Evolutionary conservation across 2,888 invertebrate genomes (phyloP), one percentile per base, ranked within the genome.

Genomic region (Hydraecia micacea): DNA sequence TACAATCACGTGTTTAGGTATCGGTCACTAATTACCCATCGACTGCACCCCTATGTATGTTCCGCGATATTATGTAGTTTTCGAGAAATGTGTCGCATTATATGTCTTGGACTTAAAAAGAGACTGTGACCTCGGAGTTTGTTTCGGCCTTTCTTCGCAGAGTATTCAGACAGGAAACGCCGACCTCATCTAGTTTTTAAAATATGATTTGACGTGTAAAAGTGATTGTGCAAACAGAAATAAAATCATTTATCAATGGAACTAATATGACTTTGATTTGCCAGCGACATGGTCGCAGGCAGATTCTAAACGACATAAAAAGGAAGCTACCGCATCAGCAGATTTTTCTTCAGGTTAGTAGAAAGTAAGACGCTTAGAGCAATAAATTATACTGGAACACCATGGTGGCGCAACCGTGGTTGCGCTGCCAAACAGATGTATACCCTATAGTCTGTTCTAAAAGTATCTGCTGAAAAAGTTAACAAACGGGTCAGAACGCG

Each of bases 281-380:
- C 25, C 81, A 95, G 95, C 95, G 91, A 93, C 94, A 84, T 95
- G 95, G 93, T 95, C 96, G 89, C 95, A 93, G 39, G 95, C 93
- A 2, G 94, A 92, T 49, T 90, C 91, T 88, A 93, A 91, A 58
- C 89, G 94, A 15, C 87, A 91, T 87, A 96, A 95, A 91, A 95
- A 92, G 89, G 95, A 95, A n/a, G 93, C 93, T 0, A 91, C 93
- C 0, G 88, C 93, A 4, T 90, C 93, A 18, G 87, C 84, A 70
- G 94, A 93, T 66, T 93, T 88, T 79, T 90, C 91, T 2, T 85
- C 94, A 96, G 95, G 96, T 96, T 87, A 90, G 85, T 86, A n/a
- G 25, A 66, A 74, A 32, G 25, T 76, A 25, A 21, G 21, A 62
- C 55, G 69, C 13, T 42, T 32, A 21, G 1, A 25, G 36, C 21